phyloP scores from a whole-genome alignment of 1,140 invertebrate species.

The Calephelis nemesis region DNA sequence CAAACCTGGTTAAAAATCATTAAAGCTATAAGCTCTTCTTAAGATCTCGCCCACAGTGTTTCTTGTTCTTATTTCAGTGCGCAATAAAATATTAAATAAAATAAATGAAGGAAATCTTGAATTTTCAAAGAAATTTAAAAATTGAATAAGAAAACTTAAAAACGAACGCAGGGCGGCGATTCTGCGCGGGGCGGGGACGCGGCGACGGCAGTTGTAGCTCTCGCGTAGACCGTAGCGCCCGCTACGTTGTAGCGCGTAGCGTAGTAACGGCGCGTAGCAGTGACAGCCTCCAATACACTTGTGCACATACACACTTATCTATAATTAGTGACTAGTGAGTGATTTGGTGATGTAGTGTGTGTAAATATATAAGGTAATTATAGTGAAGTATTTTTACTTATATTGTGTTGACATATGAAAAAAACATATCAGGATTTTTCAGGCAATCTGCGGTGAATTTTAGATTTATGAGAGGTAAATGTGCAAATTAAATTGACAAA shows the following conservation, averaged over 20 bases:
- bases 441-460: neutral
- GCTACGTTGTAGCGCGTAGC: slow-evolving; percentile 48
- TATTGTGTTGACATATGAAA: slow-evolving; percentile 6
- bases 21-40: too few relatives aligned
- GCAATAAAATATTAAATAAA: neutral
- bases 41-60: too few relatives aligned
- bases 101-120: slow-evolving; percentile 19
- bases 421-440: neutral
- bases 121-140: slow-evolving; percentile 28
- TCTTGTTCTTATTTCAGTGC: too few relatives aligned
- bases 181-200: slow-evolving; percentile 54
- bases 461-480: slow-evolving; percentile 1
- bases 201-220: slow-evolving; percentile 60
- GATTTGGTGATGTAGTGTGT: slow-evolving; percentile 35
- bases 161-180: slow-evolving; percentile 29
- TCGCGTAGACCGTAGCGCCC: slow-evolving; percentile 59
- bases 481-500: neutral
- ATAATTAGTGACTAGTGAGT: slow-evolving; percentile 37
- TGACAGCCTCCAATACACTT: slow-evolving; percentile 38
- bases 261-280: slow-evolving; percentile 26
- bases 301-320: slow-evolving; percentile 37
- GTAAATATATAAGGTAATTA: slow-evolving; percentile 36
- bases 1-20: too few relatives aligned
- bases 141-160: slow-evolving; percentile 20
- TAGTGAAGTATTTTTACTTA: slow-evolving; percentile 10